Base-by-base conservation (phyloP, 2,113 vertebrate species). In the Aegotheles bennettii region DNA sequence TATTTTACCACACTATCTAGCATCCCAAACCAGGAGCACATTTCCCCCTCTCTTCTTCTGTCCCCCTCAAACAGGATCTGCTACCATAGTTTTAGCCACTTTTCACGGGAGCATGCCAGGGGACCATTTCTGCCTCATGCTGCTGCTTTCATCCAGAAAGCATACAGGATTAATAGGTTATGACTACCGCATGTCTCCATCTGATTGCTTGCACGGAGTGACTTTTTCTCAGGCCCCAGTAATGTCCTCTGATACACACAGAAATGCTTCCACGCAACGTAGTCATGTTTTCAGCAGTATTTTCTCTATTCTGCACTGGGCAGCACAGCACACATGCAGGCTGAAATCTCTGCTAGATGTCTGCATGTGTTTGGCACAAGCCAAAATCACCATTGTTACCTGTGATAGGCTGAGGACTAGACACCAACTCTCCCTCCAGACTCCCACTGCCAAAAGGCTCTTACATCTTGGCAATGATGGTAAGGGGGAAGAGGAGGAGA, bases 171-270 rank as follows among this genome's bases (percentile, higher is more conserved):
- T n/a, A 74, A 38, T 14, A 50, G 4, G 13, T 59, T 19, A 23
- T 11, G 47, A 54, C 19, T 48, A 25, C 15, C 0, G 0, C 13
- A 28, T 2, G 1, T 50, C 61, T 59, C 57, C 31, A 59, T 43
- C 16, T 60, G 17, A 8, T 9, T 23, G 10, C 57, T 73, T 16
- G 18, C 33, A 2, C 0, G 1, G 26, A 5, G 2, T 25, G 3
- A 23, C 36, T 38, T 42, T 17, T 33, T 53, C 28, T 38, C 53
- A 45, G 40, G 29, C 16, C 20, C 20, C 63, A 35, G 15, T 9
- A 59, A 50, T 13, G 11, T 26, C 8, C 7, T 7, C 13, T 3
- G 9, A 17, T 7, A 18, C 10, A 48, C 11, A 16, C 2, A 54
- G 33, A 73, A 87, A 77, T 13, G 6, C 25, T 90, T 83, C 57